These are phyloP conservation scores for Toxostoma redivivum DNA, from an alignment of 2,113 vertebrate genomes.

Conservation along the genomic window DNA sequence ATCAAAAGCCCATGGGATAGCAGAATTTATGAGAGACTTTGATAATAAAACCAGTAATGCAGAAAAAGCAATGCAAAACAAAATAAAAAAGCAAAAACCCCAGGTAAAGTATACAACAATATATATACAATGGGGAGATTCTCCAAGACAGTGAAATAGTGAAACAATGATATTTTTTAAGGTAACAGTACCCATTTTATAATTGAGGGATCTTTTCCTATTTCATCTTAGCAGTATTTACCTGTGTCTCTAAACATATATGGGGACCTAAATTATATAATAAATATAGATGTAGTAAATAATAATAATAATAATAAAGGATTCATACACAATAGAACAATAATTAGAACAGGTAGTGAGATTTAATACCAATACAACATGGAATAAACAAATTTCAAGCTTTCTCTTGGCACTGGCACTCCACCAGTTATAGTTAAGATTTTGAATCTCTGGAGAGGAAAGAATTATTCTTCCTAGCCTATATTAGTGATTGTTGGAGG, in stretches of 20 bases:
- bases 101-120: background rate
- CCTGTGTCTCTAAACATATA: background rate
- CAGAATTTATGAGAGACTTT: background rate
- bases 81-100: fast-evolving
- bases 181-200: background rate
- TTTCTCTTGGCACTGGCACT: background rate
- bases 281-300: background rate
- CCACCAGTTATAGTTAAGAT: background rate
- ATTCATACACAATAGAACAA: background rate
- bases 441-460: background rate
- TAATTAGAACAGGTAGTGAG: background rate
- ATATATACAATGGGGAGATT: background rate
- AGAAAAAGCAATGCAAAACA: background rate
- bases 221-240: background rate
- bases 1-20: background rate
- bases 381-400: background rate
- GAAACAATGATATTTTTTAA: background rate
- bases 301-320: background rate
- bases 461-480: background rate
- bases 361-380: background rate
- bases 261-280: background rate
- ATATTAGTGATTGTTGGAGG: background rate
- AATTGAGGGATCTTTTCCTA: background rate
- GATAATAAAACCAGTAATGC: background rate
- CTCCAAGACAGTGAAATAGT: background rate